These are phyloP conservation scores for Baccha elongata DNA, from an alignment of 2,888 invertebrate genomes.

Conservation along the genomic window DNA sequence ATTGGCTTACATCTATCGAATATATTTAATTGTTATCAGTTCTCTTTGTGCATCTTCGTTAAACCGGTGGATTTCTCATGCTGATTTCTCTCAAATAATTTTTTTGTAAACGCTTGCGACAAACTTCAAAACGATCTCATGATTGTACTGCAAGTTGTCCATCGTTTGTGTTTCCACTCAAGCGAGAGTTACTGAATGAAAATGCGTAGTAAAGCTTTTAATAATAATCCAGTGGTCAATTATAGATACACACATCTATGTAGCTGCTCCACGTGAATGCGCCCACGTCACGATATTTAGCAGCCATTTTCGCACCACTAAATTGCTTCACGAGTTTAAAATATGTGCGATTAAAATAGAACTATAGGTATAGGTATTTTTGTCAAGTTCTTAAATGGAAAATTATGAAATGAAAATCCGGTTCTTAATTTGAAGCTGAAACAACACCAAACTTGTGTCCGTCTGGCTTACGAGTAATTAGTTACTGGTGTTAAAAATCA, in stretches of 20 bases:
- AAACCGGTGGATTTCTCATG: too few species aligned
- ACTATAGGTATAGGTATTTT: not conserved
- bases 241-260: not conserved
- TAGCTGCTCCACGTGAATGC: constrained; percentile 19
- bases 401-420: constrained; percentile 3
- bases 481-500: not conserved
- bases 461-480: not conserved
- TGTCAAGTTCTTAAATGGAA: not conserved
- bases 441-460: not conserved
- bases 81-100: too few species aligned
- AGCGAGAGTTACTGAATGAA: constrained; percentile 41
- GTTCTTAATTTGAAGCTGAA: not conserved
- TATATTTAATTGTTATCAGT: too few species aligned
- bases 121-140: too few species aligned
- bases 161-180: constrained; percentile 8
- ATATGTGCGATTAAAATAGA: constrained; percentile 23
- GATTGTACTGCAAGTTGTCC: too few species aligned
- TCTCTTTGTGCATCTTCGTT: too few species aligned
- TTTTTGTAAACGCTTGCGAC: too few species aligned
- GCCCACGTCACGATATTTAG: constrained; percentile 32
- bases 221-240: not conserved
- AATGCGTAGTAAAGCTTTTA: constrained; percentile 49
- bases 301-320: not conserved
- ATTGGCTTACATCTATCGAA: too few species aligned
- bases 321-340: constrained; percentile 10